phyloP scores from a whole-genome alignment of 2,888 invertebrate species.

The Harpagoxenus sublaevis region DNA sequence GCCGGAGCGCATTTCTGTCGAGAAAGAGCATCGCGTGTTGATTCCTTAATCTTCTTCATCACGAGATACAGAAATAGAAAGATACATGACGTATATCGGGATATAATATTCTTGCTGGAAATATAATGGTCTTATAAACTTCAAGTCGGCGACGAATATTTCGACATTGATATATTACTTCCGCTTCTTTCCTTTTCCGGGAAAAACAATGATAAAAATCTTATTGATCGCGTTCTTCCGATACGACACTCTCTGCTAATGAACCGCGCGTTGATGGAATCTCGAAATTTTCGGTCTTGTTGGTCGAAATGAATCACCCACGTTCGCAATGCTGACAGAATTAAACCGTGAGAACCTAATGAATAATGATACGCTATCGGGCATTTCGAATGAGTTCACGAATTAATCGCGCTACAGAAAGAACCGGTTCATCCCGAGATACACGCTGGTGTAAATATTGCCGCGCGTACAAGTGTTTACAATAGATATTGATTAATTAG shows the following conservation, averaged over 20 bases:
- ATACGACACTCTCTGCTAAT: conserved; percentile 53
- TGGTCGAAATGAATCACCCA: neutral
- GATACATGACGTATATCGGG: neutral
- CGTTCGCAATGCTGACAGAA: neutral
- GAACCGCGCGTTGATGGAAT: conserved; percentile 30
- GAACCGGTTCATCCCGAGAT: neutral
- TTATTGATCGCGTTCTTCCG: conserved; percentile 58
- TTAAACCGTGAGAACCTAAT: neutral
- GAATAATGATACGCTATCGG: conserved; percentile 16
- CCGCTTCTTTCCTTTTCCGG: conserved; percentile 32
- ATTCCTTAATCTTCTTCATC: neutral
- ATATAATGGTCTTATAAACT: neutral
- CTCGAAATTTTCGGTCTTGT: neutral
- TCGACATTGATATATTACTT: conserved; percentile 53
- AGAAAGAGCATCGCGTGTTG: neutral
- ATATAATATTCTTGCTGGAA: neutral
- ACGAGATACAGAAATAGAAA: neutral
- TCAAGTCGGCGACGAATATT: conserved; percentile 36
- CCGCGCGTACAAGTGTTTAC: neutral
- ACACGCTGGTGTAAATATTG: conserved; percentile 11
- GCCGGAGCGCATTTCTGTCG: neutral
- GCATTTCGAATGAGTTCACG: neutral
- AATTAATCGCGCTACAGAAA: conserved; percentile 9
- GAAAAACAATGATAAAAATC: conserved; percentile 54
- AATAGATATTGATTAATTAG: neutral